Evolutionary conservation across 1,140 invertebrate species (phyloP).

Genomic region (Diprion similis): DNA sequence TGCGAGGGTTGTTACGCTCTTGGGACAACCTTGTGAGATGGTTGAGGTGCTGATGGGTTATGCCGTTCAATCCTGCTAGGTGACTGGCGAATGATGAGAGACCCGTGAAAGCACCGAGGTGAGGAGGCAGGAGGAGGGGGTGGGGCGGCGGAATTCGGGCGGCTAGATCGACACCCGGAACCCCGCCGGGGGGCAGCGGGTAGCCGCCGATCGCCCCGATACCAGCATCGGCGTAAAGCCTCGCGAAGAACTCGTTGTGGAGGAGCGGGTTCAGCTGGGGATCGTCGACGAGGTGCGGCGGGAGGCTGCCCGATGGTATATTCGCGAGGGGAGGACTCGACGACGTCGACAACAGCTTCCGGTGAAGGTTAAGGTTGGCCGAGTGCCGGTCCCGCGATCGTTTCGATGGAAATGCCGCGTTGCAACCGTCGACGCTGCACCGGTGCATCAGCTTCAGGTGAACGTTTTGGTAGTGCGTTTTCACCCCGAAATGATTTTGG

Average conservation of each 20-base stretch:
- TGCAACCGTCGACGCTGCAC: slow-evolving; percentile 95
- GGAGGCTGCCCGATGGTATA: slow-evolving; percentile 58
- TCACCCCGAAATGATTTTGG: slow-evolving; percentile 94
- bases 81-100: slow-evolving; percentile 58
- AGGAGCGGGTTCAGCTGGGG: slow-evolving; percentile 58
- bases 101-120: slow-evolving; percentile 56
- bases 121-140: slow-evolving; percentile 51
- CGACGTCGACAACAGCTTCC: slow-evolving; percentile 83
- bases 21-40: slow-evolving; percentile 55
- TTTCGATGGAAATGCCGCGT: slow-evolving; percentile 95
- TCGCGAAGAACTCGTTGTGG: slow-evolving; percentile 81
- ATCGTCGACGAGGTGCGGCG: slow-evolving; percentile 50
- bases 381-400: slow-evolving; percentile 91
- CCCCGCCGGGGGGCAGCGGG: slow-evolving; percentile 39
- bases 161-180: slow-evolving; percentile 47
- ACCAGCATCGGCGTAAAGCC: slow-evolving; percentile 78
- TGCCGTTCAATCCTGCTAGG: slow-evolving; percentile 62
- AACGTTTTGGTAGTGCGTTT: slow-evolving; percentile 95
- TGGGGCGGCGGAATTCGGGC: slow-evolving; percentile 53
- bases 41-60: slow-evolving; percentile 65
- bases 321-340: slow-evolving; percentile 62
- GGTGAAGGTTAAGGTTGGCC: slow-evolving; percentile 89
- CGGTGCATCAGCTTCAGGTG: slow-evolving; percentile 96
- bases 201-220: slow-evolving; percentile 49
- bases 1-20: slow-evolving; percentile 30